Conservation (phyloP, 2,888 invertebrate species). For the Lasius fuliginosus region DNA sequence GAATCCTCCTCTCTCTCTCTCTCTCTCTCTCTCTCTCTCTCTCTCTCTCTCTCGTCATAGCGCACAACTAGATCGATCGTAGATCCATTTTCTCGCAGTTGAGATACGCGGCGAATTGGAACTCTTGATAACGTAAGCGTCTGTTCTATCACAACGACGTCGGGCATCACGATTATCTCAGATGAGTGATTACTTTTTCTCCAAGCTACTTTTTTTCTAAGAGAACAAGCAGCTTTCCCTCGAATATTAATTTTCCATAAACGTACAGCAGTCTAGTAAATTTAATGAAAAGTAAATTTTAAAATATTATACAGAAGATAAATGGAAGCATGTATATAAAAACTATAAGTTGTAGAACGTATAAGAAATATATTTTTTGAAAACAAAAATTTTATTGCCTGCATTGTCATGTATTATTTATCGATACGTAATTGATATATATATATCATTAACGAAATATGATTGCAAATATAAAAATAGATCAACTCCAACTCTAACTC, state of each 20-base stretch:
- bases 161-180: slow-evolving; percentile 22
- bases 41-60: background rate
- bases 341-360: background rate
- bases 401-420: background rate
- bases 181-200: slow-evolving; percentile 23
- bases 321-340: background rate
- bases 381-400: background rate
- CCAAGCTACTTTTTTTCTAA: background rate
- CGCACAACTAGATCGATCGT: slow-evolving; percentile 9
- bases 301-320: background rate
- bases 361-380: background rate
- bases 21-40: background rate
- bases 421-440: background rate
- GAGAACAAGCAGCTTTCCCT: background rate
- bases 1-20: background rate
- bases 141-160: slow-evolving; percentile 23
- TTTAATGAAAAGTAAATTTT: background rate
- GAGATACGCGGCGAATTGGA: slow-evolving; percentile 19
- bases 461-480: background rate
- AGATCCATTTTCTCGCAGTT: slow-evolving; percentile 28
- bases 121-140: slow-evolving; percentile 27
- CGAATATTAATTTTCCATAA: background rate
- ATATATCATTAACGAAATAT: background rate
- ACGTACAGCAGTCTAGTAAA: background rate
- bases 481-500: background rate